Conservation (phyloP, 1,140 invertebrate species). For the Heterodera carotae region DNA sequence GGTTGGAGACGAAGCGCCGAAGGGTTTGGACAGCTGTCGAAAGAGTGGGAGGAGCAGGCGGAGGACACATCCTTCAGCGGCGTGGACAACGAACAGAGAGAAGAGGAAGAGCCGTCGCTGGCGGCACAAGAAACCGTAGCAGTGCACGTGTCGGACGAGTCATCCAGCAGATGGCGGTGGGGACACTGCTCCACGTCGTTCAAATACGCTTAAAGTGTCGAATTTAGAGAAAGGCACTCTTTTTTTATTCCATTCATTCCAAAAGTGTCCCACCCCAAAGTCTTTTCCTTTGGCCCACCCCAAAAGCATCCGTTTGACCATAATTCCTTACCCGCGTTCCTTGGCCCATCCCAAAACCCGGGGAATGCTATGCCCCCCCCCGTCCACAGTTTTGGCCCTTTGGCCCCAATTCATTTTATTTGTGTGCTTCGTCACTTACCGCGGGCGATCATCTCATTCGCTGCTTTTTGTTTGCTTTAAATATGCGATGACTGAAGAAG, state of each 20-base stretch:
- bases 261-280: too few relatives aligned
- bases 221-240: too few relatives aligned
- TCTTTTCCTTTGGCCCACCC: too few relatives aligned
- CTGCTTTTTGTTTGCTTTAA: not conserved
- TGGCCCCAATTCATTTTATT: too few relatives aligned
- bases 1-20: too few relatives aligned
- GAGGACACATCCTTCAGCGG: not conserved
- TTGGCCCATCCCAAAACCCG: too few relatives aligned
- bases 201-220: not conserved
- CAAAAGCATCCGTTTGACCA: too few relatives aligned
- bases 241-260: too few relatives aligned
- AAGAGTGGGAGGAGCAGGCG: not conserved
- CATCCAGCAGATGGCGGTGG: not conserved
- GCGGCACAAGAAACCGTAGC: not conserved
- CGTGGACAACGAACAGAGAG: not conserved
- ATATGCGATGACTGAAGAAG: not conserved
- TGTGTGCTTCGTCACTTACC: not conserved
- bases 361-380: too few relatives aligned
- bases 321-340: too few relatives aligned
- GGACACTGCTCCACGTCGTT: not conserved
- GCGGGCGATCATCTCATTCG: not conserved
- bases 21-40: not conserved
- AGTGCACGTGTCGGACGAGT: not conserved
- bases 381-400: too few relatives aligned
- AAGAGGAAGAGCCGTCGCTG: not conserved